Base-by-base conservation (phyloP, 2,797 vertebrate genomes). In the Otus scops region DNA sequence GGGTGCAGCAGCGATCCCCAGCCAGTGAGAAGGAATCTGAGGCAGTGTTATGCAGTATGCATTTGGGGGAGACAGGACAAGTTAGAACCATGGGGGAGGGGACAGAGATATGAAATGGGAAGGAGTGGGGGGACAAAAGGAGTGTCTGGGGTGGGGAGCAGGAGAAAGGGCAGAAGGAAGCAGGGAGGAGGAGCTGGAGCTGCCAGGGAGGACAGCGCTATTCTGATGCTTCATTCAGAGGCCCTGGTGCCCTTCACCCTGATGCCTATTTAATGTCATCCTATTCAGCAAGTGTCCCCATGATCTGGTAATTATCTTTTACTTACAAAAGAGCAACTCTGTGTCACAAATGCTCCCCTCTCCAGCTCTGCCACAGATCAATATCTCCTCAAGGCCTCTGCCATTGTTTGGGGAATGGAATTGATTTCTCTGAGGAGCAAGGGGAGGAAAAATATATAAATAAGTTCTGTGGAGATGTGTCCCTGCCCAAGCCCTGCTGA, bases 241-340 rank as follows among this genome's bases (percentile, higher is more conserved):
- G 70, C 77, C 50, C 50, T 10, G 15, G 32, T 89, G 94, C 94
- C 97, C 94, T 97, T 98, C 97, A 97, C 96, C 96, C 96, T 90
- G 96, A 96, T 90, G 92, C 95, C 92, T 95, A 76, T 96, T 96
- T 97, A 97, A 97, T 97, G 87, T 92, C 92, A 93, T 93, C 87
- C 96, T 95, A 97, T 98, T 97, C 97, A 97, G 95, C 69, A 92
- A 97, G 89, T 68, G 96, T 95, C 93, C 97, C 84, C 93, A 97
- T 97, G 97, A 97, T 97, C 97, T 95, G 93, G 96, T 97, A 98
- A 98, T 98, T 98, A 98, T 97, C 97, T 97, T 98, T 96, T 88
- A 90, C 94, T 96, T 95, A 98, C 93, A 97, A 98, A 98, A 97
- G 97, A 97, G 94, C 97, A 98, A 96, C 95, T 96, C 95, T 69